These are phyloP conservation scores for Camptogramma bilineatum DNA, from an alignment of 2,888 invertebrate species.

Conservation along the genomic window DNA sequence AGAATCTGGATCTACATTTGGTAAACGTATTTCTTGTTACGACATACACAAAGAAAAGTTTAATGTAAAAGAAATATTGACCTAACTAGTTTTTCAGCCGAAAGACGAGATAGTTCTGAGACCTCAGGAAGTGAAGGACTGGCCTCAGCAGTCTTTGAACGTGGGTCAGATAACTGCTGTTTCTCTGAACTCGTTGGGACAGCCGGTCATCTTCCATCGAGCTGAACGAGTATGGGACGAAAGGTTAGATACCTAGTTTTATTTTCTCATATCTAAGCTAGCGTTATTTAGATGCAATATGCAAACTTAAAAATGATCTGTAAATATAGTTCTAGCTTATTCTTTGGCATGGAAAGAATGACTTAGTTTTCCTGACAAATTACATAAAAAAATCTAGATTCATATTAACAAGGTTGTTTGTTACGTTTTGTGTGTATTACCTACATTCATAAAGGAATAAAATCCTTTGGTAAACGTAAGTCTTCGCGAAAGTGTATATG, in stretches of 20 bases:
- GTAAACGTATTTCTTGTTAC: conserved; percentile 52
- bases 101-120: conserved; percentile 82
- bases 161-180: conserved; percentile 95
- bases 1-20: conserved; percentile 72
- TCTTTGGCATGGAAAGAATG: too few species aligned
- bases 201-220: conserved; percentile 94
- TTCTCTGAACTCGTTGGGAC: conserved; percentile 91
- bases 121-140: conserved; percentile 87
- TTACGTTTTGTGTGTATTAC: too few species aligned
- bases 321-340: too few species aligned
- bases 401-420: too few species aligned
- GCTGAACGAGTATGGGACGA: conserved; percentile 92
- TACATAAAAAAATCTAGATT: too few species aligned
- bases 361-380: too few species aligned
- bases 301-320: too few species aligned
- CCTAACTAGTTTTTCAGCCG: conserved; percentile 57
- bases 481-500: too few species aligned
- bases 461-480: too few species aligned
- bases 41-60: not conserved
- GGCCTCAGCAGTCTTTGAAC: conserved; percentile 86
- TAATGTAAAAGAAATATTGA: conserved; percentile 3
- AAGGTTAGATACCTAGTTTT: conserved; percentile 78
- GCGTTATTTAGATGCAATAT: too few species aligned
- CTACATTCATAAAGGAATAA: too few species aligned
- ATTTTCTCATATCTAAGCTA: too few species aligned